Evolutionary conservation across 2,888 invertebrate genomes (phyloP), one percentile per base, ranked within the genome.

Genomic region (Drosophila mettleri): DNA sequence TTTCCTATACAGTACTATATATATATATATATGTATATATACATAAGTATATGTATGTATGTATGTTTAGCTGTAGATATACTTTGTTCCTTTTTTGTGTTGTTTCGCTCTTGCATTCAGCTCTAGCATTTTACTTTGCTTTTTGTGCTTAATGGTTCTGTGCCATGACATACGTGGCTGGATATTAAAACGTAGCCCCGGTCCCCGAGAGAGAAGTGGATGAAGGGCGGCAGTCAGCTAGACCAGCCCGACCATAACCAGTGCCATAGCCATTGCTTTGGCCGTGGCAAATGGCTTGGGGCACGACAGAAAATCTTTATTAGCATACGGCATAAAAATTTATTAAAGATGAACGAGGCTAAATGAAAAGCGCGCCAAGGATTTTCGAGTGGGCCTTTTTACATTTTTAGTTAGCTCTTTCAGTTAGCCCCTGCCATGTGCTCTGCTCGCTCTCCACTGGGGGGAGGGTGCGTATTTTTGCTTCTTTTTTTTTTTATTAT

Each of bases 151-250:
- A 86, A 86, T 88, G 85, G 89, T 75, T 88, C 75, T 87, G 82
- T 85, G 77, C 89, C 85, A 88, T 88, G 89, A 88, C 85, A 86
- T 87, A 86, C 89, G 85, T 88, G 85, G 88, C 84, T 88, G 86
- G 78, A 86, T 88, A 88, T 84, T 84, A 88, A 85, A 81, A 76
- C 73, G 73, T 73, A 82, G 62, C 62, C 57, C 57, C 62, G 36
- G 22, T 59, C 55, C 63, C 63, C 57, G 65, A 62, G 62, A 34
- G 61, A 31, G 9, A 10, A 5, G 24, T 27, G 62, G 18, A 48
- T 14, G 48, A 22, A 14, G 49, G 36, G 20, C 7, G 38, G 10
- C 12, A n/a, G 33, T 24, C 36, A 38, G 49, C 63, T 31, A 48
- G 14, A 6, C 63, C 38, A 48, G 14, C 10, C 49, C 49, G 49